Conservation (phyloP, 2,113 vertebrate species). For the Gambusia holbrooki region DNA sequence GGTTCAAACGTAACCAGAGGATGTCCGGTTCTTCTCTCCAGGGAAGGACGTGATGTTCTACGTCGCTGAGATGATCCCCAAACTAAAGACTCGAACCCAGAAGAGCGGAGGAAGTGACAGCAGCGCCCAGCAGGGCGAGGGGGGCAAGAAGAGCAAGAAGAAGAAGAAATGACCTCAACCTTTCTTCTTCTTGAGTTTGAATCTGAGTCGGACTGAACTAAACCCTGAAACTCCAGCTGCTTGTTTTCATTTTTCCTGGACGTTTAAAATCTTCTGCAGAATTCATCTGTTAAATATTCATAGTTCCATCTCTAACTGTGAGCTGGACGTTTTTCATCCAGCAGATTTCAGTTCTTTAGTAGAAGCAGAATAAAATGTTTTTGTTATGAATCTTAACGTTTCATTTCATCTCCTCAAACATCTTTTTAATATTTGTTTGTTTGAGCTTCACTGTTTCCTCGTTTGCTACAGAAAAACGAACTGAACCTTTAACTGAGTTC, state of each 20-base stretch:
- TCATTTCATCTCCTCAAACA: not conserved
- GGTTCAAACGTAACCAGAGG: not conserved
- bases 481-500: not conserved
- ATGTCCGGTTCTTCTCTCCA: slow-evolving; percentile 46
- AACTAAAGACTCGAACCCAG: slow-evolving; percentile 94
- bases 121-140: slow-evolving; percentile 89
- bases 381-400: not conserved
- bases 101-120: slow-evolving; percentile 89
- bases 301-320: not conserved
- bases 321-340: not conserved
- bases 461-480: too few relatives aligned
- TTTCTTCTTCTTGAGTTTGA: not conserved
- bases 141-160: slow-evolving; percentile 96
- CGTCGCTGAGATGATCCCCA: slow-evolving; percentile 95
- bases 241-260: not conserved
- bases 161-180: slow-evolving; percentile 88
- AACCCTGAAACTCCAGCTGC: not conserved
- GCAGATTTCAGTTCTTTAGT: not conserved
- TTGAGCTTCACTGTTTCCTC: not conserved
- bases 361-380: not conserved
- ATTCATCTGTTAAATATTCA: not conserved
- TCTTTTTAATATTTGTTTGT: too few relatives aligned
- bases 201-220: fast-evolving
- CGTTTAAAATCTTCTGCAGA: too few relatives aligned
- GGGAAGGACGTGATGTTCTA: slow-evolving; percentile 95